phyloP scores from a whole-genome alignment of 2,797 vertebrate species.

The Sparidentex hasta region DNA sequence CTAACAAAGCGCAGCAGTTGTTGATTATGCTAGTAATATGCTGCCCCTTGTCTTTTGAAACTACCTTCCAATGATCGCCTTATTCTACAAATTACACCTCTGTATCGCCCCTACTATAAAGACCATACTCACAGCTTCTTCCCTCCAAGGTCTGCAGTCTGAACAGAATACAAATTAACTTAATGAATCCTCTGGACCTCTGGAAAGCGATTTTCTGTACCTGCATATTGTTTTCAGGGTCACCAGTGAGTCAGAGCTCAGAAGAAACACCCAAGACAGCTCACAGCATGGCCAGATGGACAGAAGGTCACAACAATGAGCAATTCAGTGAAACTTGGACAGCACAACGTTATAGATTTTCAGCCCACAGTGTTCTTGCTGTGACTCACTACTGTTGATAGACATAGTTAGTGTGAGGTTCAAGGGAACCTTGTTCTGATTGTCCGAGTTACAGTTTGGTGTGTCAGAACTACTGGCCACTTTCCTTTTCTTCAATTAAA shows the following conservation, averaged over 20 bases:
- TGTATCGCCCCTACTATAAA: background rate
- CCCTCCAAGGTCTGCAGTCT: background rate
- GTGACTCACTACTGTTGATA: background rate
- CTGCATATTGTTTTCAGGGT: background rate
- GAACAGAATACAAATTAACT: background rate
- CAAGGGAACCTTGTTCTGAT: background rate
- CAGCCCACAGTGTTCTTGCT: no score
- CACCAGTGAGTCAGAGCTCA: background rate
- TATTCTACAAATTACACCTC: background rate
- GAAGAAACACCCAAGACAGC: background rate
- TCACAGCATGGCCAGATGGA: no score
- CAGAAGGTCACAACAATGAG: background rate
- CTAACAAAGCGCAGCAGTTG: no score
- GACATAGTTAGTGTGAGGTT: background rate
- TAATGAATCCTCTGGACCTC: background rate
- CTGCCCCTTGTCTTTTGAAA: no score
- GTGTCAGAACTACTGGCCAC: no score
- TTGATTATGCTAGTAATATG: no score
- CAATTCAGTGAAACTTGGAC: background rate
- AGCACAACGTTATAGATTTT: no score
- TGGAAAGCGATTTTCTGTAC: background rate
- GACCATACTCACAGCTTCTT: background rate
- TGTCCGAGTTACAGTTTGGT: background rate
- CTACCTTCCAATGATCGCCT: no score
- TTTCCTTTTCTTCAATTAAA: no score